Evolutionary conservation across 2,797 vertebrate genomes (phyloP).

Genomic region (Borostomias antarcticus): DNA sequence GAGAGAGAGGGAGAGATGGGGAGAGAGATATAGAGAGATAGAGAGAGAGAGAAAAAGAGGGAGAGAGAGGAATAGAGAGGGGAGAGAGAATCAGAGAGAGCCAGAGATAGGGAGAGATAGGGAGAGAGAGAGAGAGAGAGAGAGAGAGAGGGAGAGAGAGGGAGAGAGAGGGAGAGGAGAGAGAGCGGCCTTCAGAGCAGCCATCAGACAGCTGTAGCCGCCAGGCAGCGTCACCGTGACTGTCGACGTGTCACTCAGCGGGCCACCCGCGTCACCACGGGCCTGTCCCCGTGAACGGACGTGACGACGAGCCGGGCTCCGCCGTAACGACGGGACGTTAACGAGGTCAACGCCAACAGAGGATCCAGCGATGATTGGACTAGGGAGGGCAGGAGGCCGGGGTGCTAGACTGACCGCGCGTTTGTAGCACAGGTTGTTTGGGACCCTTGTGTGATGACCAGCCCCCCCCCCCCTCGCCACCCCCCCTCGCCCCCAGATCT

Average conservation of each 20-base stretch:
- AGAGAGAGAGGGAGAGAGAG: not conserved
- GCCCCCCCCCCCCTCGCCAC: too few relatives aligned
- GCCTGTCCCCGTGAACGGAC: conserved; percentile 29
- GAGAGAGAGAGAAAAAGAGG: conserved; percentile 30
- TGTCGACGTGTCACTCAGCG: conserved; percentile 33
- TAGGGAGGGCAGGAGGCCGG: not conserved
- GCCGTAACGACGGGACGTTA: conserved; percentile 29
- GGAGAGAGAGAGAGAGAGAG: not conserved
- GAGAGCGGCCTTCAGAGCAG: conserved; percentile 48
- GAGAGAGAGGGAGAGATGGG: conserved; percentile 11
- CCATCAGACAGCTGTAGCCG: conserved; percentile 50
- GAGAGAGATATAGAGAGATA: not conserved
- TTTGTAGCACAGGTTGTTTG: too few relatives aligned
- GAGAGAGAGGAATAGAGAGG: not conserved
- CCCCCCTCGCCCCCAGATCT: too few relatives aligned
- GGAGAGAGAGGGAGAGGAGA: conserved; percentile 16
- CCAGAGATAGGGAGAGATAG: not conserved
- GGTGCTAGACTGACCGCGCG: too few relatives aligned
- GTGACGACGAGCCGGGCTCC: conserved; percentile 41
- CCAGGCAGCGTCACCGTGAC: conserved; percentile 30
- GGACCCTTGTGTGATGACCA: too few relatives aligned
- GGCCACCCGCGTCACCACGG: too few relatives aligned
- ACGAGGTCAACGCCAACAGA: conserved; percentile 27
- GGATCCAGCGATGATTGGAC: conserved; percentile 33
- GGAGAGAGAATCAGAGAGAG: conserved; percentile 36